phyloP scores from a whole-genome alignment of 2,797 vertebrate genomes.

The Cuculus canorus region DNA sequence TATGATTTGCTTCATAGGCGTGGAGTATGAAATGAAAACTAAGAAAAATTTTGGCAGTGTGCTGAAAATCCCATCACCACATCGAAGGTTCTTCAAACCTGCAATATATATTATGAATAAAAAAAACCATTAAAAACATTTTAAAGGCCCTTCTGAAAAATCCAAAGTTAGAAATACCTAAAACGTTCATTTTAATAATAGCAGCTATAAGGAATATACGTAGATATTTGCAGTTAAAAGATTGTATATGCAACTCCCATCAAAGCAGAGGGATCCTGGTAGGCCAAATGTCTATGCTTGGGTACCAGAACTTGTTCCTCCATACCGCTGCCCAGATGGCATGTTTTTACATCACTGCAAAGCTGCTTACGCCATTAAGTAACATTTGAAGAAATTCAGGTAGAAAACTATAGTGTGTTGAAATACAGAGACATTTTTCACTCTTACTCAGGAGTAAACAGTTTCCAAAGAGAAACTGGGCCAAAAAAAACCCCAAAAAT shows the following conservation, averaged over 20 bases:
- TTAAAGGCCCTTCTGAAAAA: background rate
- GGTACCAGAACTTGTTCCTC: background rate
- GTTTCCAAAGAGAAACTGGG: background rate
- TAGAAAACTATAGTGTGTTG: background rate
- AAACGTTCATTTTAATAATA: background rate
- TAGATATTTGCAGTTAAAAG: background rate
- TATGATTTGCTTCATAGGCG: constrained; percentile 62
- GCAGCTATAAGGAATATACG: background rate
- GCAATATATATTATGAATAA: constrained; percentile 61
- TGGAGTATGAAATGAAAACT: constrained; percentile 68
- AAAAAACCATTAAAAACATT: constrained; percentile 25
- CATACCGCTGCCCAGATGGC: background rate
- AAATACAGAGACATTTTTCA: background rate
- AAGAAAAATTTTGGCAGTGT: constrained; percentile 61
- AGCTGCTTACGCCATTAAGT: background rate
- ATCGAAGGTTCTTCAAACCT: constrained; percentile 92
- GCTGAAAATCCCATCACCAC: constrained; percentile 85
- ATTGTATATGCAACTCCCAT: background rate
- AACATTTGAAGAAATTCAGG: background rate
- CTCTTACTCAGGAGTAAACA: background rate
- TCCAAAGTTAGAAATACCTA: background rate
- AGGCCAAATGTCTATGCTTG: background rate
- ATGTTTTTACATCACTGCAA: background rate
- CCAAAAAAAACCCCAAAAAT: background rate
- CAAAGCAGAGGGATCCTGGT: background rate